These are phyloP conservation scores for Melanogrammus aeglefinus DNA, from an alignment of 2,797 vertebrate species.

Conservation along the genomic window DNA sequence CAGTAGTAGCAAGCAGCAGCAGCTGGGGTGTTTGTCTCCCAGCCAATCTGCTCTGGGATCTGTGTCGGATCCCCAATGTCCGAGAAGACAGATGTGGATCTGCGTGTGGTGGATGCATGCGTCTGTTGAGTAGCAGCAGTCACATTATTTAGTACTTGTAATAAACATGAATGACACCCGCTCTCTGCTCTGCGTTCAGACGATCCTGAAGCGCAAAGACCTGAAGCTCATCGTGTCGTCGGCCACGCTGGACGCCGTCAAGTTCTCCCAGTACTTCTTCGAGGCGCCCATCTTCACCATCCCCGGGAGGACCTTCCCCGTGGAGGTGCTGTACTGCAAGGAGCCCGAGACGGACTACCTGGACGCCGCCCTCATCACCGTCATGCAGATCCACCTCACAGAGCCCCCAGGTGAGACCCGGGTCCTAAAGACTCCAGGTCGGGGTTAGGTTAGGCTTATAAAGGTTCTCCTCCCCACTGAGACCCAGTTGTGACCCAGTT, in stretches of 20 bases:
- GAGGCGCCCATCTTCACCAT: conserved; percentile 90
- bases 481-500: conserved; percentile 34
- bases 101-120: too few species aligned
- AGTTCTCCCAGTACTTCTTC: conserved; percentile 90
- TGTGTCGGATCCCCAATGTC: too few species aligned
- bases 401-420: conserved; percentile 80
- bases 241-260: conserved; percentile 86
- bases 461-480: conserved; percentile 77
- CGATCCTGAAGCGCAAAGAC: conserved; percentile 84
- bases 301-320: conserved; percentile 85
- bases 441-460: background rate
- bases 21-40: too few species aligned
- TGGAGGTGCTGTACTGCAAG: conserved; percentile 87
- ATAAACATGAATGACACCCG: background rate
- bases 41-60: too few species aligned
- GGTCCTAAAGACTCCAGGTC: background rate
- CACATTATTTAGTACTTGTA: background rate
- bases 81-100: too few species aligned
- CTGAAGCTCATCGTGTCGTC: conserved; percentile 90
- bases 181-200: conserved; percentile 54
- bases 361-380: conserved; percentile 86
- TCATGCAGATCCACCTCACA: conserved; percentile 89
- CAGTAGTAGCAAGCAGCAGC: too few species aligned
- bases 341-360: conserved; percentile 89
- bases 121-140: too few species aligned